Percentiles rank a stretch among this genome's conserved stretches.
phyloP scores from a whole-genome alignment of 1,140 invertebrate genomes.

The Papilio glaucus region DNA sequence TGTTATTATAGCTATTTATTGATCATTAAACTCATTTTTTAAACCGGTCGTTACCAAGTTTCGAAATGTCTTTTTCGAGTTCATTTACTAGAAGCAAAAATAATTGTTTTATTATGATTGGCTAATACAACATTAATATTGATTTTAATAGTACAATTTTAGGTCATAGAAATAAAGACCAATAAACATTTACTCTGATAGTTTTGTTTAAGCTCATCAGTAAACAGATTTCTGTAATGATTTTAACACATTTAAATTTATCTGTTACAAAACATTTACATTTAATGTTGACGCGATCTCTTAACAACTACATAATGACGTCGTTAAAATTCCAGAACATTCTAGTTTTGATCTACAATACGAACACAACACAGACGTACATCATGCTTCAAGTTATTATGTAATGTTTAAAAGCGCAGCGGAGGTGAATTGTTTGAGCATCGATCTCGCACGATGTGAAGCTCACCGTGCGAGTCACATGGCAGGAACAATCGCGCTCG shows the following conservation, averaged over 20 bases:
- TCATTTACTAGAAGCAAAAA: too few relatives aligned
- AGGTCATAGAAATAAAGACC: too few relatives aligned
- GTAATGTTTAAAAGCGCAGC: background rate
- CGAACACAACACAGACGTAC: background rate
- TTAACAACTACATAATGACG: background rate
- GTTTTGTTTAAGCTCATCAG: too few relatives aligned
- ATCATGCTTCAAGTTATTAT: background rate
- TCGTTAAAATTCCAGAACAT: background rate
- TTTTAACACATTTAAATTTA: too few relatives aligned
- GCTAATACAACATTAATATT: too few relatives aligned
- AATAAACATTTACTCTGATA: too few relatives aligned
- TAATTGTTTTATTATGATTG: too few relatives aligned
- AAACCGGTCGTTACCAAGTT: background rate
- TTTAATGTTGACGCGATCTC: background rate
- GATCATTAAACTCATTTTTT: background rate
- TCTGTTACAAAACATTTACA: background rate
- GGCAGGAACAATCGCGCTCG: background rate
- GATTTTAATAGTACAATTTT: too few relatives aligned
- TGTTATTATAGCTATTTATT: background rate
- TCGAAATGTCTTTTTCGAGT: too few relatives aligned
- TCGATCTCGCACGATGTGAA: slow-evolving; percentile 7
- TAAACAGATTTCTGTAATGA: background rate
- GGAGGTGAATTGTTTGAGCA: background rate
- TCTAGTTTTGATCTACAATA: background rate
- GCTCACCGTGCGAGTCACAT: background rate